These are phyloP conservation scores for Callorhinus ursinus DNA, from an alignment of 2,113 vertebrate genomes.

Conservation along the genomic window DNA sequence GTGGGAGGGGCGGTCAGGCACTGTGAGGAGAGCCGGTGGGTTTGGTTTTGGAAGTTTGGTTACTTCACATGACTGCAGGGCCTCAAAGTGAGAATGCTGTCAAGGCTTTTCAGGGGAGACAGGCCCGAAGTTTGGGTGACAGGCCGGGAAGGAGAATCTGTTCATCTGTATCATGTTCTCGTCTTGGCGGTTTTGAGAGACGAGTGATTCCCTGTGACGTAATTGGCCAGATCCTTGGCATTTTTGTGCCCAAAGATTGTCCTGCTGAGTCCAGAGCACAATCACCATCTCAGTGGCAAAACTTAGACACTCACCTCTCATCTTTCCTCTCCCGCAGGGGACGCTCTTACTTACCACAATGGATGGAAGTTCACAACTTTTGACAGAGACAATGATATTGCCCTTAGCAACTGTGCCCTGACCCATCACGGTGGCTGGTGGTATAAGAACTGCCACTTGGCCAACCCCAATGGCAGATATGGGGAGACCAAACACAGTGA, in stretches of 20 bases:
- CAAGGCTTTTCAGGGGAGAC: background rate
- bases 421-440: constrained; percentile 92
- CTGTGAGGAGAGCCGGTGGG: rapidly evolving
- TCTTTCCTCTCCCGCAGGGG: constrained; percentile 85
- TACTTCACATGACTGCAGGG: background rate
- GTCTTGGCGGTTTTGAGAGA: background rate
- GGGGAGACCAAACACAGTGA: constrained; percentile 90
- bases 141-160: background rate
- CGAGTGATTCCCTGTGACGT: background rate
- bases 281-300: background rate
- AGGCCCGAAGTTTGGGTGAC: background rate
- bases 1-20: background rate
- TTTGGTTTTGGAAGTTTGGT: background rate
- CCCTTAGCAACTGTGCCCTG: constrained; percentile 92
- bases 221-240: background rate
- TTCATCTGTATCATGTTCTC: background rate
- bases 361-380: constrained; percentile 91
- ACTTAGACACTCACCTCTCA: rapidly evolving
- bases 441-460: constrained; percentile 95
- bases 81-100: background rate
- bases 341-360: constrained; percentile 92
- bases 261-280: background rate
- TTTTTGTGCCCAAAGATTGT: background rate
- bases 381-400: constrained; percentile 93
- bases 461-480: constrained; percentile 91